phyloP scores from a whole-genome alignment of 2,888 invertebrate species.

The Flexamia atlantica region DNA sequence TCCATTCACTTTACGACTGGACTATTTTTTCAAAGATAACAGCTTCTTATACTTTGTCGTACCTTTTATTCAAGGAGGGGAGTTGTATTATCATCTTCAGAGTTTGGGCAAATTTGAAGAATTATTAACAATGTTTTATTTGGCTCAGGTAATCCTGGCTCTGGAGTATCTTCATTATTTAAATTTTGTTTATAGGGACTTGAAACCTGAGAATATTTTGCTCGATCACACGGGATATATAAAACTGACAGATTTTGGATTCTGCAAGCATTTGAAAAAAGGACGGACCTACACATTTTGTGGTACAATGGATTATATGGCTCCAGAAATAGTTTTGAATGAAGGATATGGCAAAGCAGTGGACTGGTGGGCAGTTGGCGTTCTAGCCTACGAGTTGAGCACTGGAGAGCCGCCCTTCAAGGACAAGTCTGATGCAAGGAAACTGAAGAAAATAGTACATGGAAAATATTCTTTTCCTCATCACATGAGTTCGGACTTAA shows the following conservation, averaged over 20 bases:
- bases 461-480: constrained; percentile 93
- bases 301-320: constrained; percentile 80
- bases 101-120: constrained; percentile 79
- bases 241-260: constrained; percentile 97
- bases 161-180: constrained; percentile 95
- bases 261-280: constrained; percentile 85
- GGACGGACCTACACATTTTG: constrained; percentile 77
- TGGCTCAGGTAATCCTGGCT: constrained; percentile 93
- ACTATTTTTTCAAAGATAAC: constrained; percentile 92
- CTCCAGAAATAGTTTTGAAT: constrained; percentile 79
- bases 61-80: constrained; percentile 92
- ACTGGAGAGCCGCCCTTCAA: constrained; percentile 97
- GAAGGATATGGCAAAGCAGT: constrained; percentile 96
- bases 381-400: constrained; percentile 93
- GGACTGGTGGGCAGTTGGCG: constrained; percentile 98
- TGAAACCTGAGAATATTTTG: constrained; percentile 95
- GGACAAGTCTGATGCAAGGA: constrained; percentile 93
- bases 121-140: constrained; percentile 84
- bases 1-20: constrained; percentile 92
- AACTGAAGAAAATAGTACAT: constrained; percentile 95
- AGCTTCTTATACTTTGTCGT: constrained; percentile 90
- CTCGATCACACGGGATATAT: constrained; percentile 88
- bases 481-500: constrained; percentile 88
- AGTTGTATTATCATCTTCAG: constrained; percentile 90
- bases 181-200: constrained; percentile 92